Conservation (phyloP, 2,113 vertebrate genomes). For the Panurus biarmicus region DNA sequence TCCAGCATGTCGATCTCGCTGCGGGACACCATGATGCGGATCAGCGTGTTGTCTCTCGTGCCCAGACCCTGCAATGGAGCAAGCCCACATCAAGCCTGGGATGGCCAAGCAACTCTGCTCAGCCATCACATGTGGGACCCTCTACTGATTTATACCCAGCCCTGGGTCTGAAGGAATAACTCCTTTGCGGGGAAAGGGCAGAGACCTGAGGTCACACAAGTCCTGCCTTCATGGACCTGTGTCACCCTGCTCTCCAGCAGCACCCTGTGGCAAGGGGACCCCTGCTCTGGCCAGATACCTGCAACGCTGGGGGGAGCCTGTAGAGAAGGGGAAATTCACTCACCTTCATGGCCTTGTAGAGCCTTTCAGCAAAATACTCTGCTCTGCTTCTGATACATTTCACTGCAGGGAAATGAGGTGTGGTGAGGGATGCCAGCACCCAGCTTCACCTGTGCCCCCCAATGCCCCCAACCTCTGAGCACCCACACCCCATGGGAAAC, state of each 20-base stretch:
- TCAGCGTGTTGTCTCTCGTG: conserved; percentile 91
- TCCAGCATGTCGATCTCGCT: conserved; percentile 94
- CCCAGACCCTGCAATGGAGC: conserved; percentile 80
- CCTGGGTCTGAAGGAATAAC: neutral
- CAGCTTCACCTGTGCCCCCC: neutral
- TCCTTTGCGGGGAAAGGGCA: neutral
- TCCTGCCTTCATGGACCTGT: neutral
- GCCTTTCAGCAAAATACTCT: conserved; percentile 88
- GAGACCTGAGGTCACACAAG: neutral
- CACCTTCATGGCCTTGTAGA: conserved; percentile 98
- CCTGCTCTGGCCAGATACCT: neutral
- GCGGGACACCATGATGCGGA: conserved; percentile 93
- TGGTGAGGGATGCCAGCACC: neutral
- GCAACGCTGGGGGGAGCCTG: accelerated
- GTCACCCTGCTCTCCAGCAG: neutral
- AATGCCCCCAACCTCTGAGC: neutral
- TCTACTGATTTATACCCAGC: neutral
- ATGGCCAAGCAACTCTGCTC: neutral
- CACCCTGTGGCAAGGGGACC: accelerated
- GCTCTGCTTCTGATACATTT: conserved; percentile 84
- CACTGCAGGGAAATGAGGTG: conserved; percentile 66
- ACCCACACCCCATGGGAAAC: neutral
- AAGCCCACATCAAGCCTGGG: neutral
- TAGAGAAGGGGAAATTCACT: neutral
- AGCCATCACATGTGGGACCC: neutral